Evolutionary conservation across 2,113 vertebrate species (phyloP), one percentile per base, ranked within the genome.

Genomic region (Kryptolebias marmoratus): DNA sequence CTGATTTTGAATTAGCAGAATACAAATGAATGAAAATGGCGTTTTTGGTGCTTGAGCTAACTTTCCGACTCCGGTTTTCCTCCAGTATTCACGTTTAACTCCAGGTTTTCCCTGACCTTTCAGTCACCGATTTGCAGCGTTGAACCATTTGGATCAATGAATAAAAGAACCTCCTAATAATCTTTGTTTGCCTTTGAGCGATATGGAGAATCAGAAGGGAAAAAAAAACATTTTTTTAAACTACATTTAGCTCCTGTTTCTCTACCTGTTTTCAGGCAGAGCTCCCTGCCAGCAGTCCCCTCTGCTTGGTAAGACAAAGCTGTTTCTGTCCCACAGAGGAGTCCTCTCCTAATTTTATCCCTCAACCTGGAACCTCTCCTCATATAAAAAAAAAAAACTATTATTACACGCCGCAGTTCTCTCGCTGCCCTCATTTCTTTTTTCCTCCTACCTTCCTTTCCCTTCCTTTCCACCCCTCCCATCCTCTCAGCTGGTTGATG

Each of bases 241-340:
- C 31, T 50, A 42, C 13, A 44, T 18, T 60, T 68, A 22, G 27
- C 42, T 56, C 56, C 16, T 61, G 8, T 52, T 55, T 58, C 48
- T 32, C 28, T 50, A 52, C n/a, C 32, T 68, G 71, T 64, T 55
- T 42, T 42, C 15, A 61, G 69, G n/a, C 55, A 45, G 45, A 66
- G 11, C 58, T 31, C 18, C 2, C 36, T 61, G 55, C 71, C 69
- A 68, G 22, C 54, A 63, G 65, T 18, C 31, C 11, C 62, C 42
- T 83, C 78, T 67, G 44, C 48, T 31, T 48, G 50, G 45, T 27
- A 55, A 78, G 62, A 87, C 79, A 88, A 82, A 84, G 84, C 78
- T 48, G 68, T 65, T 81, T 76, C 79, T 86, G 75, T 87, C 72
- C 32, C 67, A 64, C 64, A 44, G 50, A 80, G 82, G 83, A 83